Percentiles rank a stretch among this genome's conserved stretches.
Conservation (phyloP, 2,888 invertebrate genomes). For the Tiphia femorata region DNA sequence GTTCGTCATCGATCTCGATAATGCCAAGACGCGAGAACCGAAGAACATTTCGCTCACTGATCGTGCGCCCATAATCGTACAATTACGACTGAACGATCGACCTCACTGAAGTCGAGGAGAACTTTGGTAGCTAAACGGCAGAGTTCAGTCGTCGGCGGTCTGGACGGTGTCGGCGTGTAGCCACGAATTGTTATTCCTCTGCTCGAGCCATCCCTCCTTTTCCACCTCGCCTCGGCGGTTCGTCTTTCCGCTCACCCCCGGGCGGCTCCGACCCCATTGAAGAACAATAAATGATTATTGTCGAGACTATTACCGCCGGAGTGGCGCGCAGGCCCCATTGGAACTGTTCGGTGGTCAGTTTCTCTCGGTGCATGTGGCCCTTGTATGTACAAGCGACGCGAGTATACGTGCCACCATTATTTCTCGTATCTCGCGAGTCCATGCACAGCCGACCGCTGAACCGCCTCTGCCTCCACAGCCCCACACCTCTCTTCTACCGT, state of each 20-base stretch:
- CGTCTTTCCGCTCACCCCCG: constrained; percentile 2
- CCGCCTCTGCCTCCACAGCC: constrained; percentile 10
- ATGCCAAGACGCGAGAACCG: neutral
- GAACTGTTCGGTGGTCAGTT: constrained; percentile 50
- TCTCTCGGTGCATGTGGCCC: constrained; percentile 44
- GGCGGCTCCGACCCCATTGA: constrained; percentile 48
- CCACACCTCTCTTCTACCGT: constrained; percentile 9
- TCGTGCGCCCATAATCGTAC: constrained; percentile 15
- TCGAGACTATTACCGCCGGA: constrained; percentile 53
- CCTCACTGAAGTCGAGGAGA: constrained; percentile 7
- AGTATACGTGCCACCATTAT: constrained; percentile 58
- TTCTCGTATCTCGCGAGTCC: constrained; percentile 63
- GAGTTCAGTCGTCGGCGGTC: constrained; percentile 3
- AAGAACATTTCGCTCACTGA: neutral
- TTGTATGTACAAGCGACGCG: constrained; percentile 45
- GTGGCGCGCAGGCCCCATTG: constrained; percentile 44
- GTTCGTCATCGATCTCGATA: neutral
- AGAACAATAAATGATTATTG: constrained; percentile 60
- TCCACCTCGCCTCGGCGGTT: constrained; percentile 17
- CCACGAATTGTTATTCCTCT: constrained; percentile 30
- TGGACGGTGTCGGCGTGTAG: neutral
- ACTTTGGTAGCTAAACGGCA: constrained; percentile 3
- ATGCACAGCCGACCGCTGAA: constrained; percentile 45
- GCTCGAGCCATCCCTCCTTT: constrained; percentile 1
- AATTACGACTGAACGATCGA: constrained; percentile 9